Base-by-base conservation (phyloP, 2,888 invertebrate species). In the Trileptium ribeirensis region DNA sequence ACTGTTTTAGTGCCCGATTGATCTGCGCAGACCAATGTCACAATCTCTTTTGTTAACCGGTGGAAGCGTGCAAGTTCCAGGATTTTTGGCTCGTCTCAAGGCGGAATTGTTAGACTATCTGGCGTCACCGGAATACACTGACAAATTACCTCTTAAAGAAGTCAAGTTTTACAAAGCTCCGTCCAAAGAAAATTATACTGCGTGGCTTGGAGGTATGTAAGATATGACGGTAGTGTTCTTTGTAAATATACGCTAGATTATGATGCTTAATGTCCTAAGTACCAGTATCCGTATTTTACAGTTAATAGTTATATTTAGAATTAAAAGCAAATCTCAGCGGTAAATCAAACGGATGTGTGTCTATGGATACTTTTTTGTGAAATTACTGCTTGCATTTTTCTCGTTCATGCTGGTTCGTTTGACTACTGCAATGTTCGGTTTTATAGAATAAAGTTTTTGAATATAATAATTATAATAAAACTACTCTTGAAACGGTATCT, bases 201-300 rank as follows among this genome's bases (percentile, higher is more conserved):
- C 94, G 67, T 97, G 97, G 96, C 90, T 94, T 38, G 96, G 96
- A 88, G 94, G 93, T 91, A n/a, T n/a, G n/a, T n/a, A n/a, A n/a
- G n/a, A n/a, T n/a, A n/a, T n/a, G n/a, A n/a, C n/a, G n/a, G n/a
- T n/a, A n/a, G n/a, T n/a, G n/a, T n/a, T n/a, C n/a, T n/a, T n/a
- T n/a, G n/a, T n/a, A n/a, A n/a, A n/a, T n/a, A n/a, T n/a, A n/a
- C n/a, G n/a, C n/a, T n/a, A n/a, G n/a, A n/a, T n/a, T n/a, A n/a
- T n/a, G n/a, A n/a, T n/a, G n/a, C n/a, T n/a, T n/a, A n/a, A n/a
- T n/a, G n/a, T n/a, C n/a, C n/a, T n/a, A n/a, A n/a, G n/a, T n/a
- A n/a, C n/a, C n/a, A n/a, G n/a, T n/a, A n/a, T n/a, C n/a, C n/a
- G n/a, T n/a, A n/a, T n/a, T n/a, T n/a, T n/a, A n/a, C n/a, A n/a